Conservation (phyloP, 2,113 vertebrate genomes). For the Opisthocomus hoazin region DNA sequence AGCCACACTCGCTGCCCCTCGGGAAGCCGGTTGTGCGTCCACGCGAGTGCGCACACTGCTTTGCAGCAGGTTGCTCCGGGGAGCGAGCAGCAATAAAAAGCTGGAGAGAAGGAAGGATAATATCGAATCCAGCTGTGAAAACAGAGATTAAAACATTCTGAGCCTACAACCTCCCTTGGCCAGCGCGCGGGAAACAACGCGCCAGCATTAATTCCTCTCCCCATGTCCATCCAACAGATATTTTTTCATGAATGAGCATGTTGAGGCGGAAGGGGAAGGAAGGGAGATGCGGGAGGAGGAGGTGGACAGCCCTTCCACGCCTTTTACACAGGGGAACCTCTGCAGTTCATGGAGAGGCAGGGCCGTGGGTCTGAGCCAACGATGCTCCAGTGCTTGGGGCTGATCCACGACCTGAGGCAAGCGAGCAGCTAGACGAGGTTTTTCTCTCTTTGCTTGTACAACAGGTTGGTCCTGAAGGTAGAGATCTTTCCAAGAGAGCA, state of each 20-base stretch:
- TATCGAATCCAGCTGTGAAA: conserved; percentile 35
- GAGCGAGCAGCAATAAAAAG: neutral
- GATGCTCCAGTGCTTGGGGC: neutral
- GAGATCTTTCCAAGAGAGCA: neutral
- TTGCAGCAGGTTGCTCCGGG: neutral
- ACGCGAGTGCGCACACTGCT: accelerated
- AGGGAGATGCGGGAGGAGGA: neutral
- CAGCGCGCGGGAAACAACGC: accelerated
- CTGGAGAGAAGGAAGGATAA: neutral
- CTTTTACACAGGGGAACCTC: neutral
- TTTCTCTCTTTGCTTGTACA: neutral
- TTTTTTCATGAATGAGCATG: conserved; percentile 37
- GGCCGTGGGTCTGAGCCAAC: neutral
- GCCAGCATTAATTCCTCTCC: neutral
- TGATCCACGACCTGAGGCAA: neutral
- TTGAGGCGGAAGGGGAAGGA: neutral
- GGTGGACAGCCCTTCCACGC: neutral
- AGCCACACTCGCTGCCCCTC: neutral
- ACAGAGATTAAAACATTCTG: neutral
- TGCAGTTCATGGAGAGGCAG: neutral
- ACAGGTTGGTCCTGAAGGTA: neutral
- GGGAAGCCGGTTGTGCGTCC: neutral
- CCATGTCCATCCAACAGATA: neutral
- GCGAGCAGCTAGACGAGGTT: accelerated
- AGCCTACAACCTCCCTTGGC: neutral